A percentile compares a stretch with the other conserved stretches of the same genome.
These are phyloP conservation scores for Habropoda laboriosa DNA, from an alignment of 1,140 invertebrate species.

Conservation along the genomic window DNA sequence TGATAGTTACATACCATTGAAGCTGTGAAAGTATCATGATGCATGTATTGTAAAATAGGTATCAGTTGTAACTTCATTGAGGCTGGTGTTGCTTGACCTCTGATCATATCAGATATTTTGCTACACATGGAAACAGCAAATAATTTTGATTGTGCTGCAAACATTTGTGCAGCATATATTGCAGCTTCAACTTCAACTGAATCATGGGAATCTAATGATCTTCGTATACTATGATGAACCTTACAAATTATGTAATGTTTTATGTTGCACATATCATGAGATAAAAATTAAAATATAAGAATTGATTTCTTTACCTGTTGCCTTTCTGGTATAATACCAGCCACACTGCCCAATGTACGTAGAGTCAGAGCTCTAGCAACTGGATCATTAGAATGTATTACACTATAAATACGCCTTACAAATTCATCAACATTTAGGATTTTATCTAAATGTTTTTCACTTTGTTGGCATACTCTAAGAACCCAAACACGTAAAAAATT, in stretches of 20 bases:
- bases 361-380: slow-evolving; percentile 95
- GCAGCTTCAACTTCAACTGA: slow-evolving; percentile 97
- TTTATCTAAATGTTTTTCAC: slow-evolving; percentile 98
- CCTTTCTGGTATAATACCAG: slow-evolving; percentile 95
- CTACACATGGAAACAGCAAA: slow-evolving; percentile 98
- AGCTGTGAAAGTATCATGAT: slow-evolving; percentile 93
- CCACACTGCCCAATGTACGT: slow-evolving; percentile 94
- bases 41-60: slow-evolving; percentile 95
- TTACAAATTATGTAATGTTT: slow-evolving; percentile 47
- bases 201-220: slow-evolving; percentile 96
- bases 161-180: slow-evolving; percentile 96
- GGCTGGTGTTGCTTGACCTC: slow-evolving; percentile 94
- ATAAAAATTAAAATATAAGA: neutral
- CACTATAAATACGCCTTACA: slow-evolving; percentile 94
- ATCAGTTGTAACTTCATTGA: slow-evolving; percentile 95
- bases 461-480: slow-evolving; percentile 96
- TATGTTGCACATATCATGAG: neutral
- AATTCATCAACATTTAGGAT: slow-evolving; percentile 98
- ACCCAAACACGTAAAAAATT: slow-evolving; percentile 97
- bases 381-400: slow-evolving; percentile 98
- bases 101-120: slow-evolving; percentile 97
- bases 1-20: slow-evolving; percentile 85
- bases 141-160: slow-evolving; percentile 94
- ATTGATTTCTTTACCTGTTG: slow-evolving; percentile 84
- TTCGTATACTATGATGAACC: slow-evolving; percentile 96